Evolutionary conservation across 1,140 invertebrate species (phyloP), one percentile per base, ranked within the genome.

Genomic region (Leptopilina boulardi): DNA sequence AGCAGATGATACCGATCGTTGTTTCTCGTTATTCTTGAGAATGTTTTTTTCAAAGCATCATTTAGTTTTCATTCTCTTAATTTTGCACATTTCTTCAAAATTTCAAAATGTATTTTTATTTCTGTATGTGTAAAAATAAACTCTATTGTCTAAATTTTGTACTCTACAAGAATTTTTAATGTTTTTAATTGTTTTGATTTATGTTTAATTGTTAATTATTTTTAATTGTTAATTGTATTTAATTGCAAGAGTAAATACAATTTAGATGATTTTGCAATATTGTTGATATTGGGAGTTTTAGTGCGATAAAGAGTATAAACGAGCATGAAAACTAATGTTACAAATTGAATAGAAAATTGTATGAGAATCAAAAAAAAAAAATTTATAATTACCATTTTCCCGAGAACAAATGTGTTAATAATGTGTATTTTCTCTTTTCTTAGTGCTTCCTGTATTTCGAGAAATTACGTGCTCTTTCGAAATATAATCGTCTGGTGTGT

Each of bases 1-100:
- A 81, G 81, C 81, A 83, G 76, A 80, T 80, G 82, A 83, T 74
- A 59, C 74, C 73, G 41, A 56, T 59, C 74, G 75, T 72, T 77
- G 73, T 82, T 79, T n/a, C n/a, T 73, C 82, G 82, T 83, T 75
- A 82, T 77, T 44, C 51, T 70, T 54, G 74, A 26, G 47, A 26
- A 44, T 70, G 73, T n/a, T n/a, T n/a, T 44, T 44, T 11, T 44
- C 42, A 4, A 41, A 41, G 38, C 13, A 44, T 34, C 30, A 44
- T 44, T 11, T 44, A 44, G 9, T 44, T 44, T 34, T 34, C n/a
- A 5, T n/a, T n/a, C n/a, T n/a, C n/a, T n/a, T n/a, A n/a, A n/a
- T n/a, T n/a, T n/a, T n/a, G n/a, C n/a, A n/a, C n/a, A n/a, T n/a
- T n/a, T n/a, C n/a, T n/a, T n/a, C n/a, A n/a, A n/a, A n/a, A n/a